Evolutionary conservation across 64 coral and sea anemone genomes (phyloP).

Genomic region (Dendrophyllia cribrosa): DNA sequence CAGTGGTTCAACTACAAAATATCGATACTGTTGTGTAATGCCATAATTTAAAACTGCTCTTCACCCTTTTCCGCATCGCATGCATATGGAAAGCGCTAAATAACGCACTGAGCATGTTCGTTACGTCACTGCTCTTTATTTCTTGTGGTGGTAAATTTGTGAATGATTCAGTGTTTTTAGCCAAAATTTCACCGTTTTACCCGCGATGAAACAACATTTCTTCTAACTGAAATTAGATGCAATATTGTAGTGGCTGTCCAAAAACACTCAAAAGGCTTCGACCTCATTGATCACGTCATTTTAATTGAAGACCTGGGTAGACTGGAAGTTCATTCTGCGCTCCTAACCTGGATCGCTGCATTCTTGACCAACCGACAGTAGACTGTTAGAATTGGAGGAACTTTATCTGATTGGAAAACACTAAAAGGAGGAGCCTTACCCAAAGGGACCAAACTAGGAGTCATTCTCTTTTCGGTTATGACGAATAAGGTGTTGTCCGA

Average conservation of each 20-base stretch:
- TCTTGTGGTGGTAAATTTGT: neutral
- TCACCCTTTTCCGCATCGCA: too few species aligned
- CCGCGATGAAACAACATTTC: too few species aligned
- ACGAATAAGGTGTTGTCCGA: neutral
- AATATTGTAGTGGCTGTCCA: too few species aligned
- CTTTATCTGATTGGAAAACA: constrained; percentile 15
- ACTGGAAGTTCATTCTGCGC: neutral
- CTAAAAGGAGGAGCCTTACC: neutral
- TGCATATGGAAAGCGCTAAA: too few species aligned
- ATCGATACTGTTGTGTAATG: too few species aligned
- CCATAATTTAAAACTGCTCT: too few species aligned
- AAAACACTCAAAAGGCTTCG: neutral
- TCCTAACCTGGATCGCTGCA: constrained; percentile 20
- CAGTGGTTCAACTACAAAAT: too few species aligned
- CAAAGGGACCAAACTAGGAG: constrained; percentile 3
- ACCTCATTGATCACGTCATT: constrained; percentile 27
- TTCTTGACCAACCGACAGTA: constrained; percentile 26
- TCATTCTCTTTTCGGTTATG: neutral
- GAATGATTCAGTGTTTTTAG: too few species aligned
- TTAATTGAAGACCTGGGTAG: neutral
- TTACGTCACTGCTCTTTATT: neutral
- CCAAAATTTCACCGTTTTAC: too few species aligned
- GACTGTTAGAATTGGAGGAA: constrained; percentile 16
- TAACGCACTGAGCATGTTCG: too few species aligned
- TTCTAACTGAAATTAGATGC: too few species aligned